Conservation (phyloP, 2,113 vertebrate genomes). For the Oophaga pumilio region DNA sequence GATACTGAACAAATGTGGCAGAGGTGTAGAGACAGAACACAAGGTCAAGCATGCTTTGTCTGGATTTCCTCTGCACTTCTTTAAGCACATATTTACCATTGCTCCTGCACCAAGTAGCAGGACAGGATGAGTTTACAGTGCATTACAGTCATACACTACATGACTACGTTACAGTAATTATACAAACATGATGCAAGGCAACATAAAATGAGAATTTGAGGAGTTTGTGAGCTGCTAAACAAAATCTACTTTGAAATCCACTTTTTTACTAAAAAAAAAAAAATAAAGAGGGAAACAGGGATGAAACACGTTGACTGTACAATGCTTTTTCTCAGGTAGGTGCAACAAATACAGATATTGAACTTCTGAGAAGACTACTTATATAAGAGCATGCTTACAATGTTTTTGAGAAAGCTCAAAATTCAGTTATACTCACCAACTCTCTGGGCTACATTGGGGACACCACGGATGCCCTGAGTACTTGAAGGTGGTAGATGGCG, state of each 20-base stretch:
- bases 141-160: neutral
- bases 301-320: neutral
- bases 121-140: conserved; percentile 49
- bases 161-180: neutral
- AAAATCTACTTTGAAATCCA: no score
- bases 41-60: conserved; percentile 64
- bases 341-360: neutral
- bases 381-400: neutral
- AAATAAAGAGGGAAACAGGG: neutral
- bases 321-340: neutral
- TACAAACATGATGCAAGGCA: neutral
- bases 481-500: conserved; percentile 85
- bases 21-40: conserved; percentile 75
- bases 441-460: conserved; percentile 80
- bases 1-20: conserved; percentile 64
- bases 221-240: no score
- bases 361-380: neutral
- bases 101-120: conserved; percentile 53
- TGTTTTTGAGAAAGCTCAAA: neutral
- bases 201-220: neutral
- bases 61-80: conserved; percentile 76
- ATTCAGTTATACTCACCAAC: conserved; percentile 74
- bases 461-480: conserved; percentile 85
- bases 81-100: conserved; percentile 60
- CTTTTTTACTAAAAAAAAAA: no score